Evolutionary conservation across 1,140 invertebrate genomes (phyloP), one percentile per base, ranked within the genome.

Genomic region (Pomacea maculata): DNA sequence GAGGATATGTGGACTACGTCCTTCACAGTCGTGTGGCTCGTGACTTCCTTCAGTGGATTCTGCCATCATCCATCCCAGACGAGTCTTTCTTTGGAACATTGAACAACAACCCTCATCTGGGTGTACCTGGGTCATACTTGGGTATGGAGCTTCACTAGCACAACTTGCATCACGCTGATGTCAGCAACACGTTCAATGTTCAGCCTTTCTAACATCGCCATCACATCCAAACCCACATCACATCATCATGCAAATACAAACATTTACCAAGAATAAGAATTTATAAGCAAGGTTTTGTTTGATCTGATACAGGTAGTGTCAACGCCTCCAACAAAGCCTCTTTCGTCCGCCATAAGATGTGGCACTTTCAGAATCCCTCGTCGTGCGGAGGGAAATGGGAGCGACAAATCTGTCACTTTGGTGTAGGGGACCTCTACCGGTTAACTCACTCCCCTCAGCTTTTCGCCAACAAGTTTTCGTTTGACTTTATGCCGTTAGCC

Each of bases 21-120:
- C 29, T 89, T 17, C 75, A 85, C 76, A 82, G 82, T 45, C n/a
- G 83, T n/a, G 75, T 78, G n/a, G 84, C 86, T 5, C 80, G 75
- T 29, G 85, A 86, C 63, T 86, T 90, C 63, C 72, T 89, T 4
- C 76, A 88, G 12, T 90, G 89, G 89, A 81, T 83, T 7, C 81
- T 76, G 61, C 82, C 84, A 21, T 87, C 86, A 5, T 61, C 78
- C 3, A 78, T 86, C 54, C 88, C 90, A 17, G 89, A 91, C 65
- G 90, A 91, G 72, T 82, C 82, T 0, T 89, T 88, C 61, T 90
- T 89, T 67, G 73, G 85, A 21, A 83, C 87, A 17, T 65, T 89
- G 10, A 89, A 89, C 72, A 84, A 85, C 63, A 87, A 87, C 64
- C 84, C 84, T 34, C 82, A 85, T n/a, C 63, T 89, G 8, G 57